Base-by-base conservation (phyloP, 2,888 invertebrate species). In the Gymnosoma rotundatum region DNA sequence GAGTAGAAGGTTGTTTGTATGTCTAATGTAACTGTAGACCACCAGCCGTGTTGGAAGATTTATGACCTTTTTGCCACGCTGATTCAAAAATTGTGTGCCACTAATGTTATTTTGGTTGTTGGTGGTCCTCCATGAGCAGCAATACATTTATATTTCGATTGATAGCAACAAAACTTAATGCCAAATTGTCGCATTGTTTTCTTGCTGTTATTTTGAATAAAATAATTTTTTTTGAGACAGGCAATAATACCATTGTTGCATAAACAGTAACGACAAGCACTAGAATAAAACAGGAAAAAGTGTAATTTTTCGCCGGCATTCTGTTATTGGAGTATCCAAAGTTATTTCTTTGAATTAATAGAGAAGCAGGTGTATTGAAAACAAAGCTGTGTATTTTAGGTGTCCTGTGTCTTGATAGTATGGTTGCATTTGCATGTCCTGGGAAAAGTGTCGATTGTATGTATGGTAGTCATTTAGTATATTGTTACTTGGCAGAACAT, bases 61-160 rank as follows among this genome's bases (percentile, higher is more conserved):
- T 86, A 86, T 86, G 82, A 84, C 84, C 84, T 82, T 84, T n/a
- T 83, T 69, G 81, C 75, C 83, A 83, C 80, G 86, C 86, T 84
- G 81, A 66, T 78, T 84, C 64, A 78, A 81, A 74, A 81, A 70
- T 84, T 84, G 78, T 81, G 73, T 79, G 58, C 52, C 60, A 66
- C 66, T 79, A 79, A 67, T 76, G 75, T 72, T 45, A 54, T 67
- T 73, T 38, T 42, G 50, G 18, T 25, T 50, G 58, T 25, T 38
- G 12, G 10, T 18, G 45, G 20, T 73, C 7, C 32, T 42, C 14
- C 58, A 16, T n/a, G 8, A 75, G 50, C 36, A 48, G 52, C 36
- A 50, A 36, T 76, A n/a, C 20, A 18, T 60, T 6, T 4, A 16
- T 3, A 70, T 45, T 38, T 25, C 50, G 58, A 38, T 66, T 69